A percentile compares a stretch with the other conserved stretches of the same genome.
Conservation (phyloP, 1,140 invertebrate species). For the Trypoxylus dichotomus region DNA sequence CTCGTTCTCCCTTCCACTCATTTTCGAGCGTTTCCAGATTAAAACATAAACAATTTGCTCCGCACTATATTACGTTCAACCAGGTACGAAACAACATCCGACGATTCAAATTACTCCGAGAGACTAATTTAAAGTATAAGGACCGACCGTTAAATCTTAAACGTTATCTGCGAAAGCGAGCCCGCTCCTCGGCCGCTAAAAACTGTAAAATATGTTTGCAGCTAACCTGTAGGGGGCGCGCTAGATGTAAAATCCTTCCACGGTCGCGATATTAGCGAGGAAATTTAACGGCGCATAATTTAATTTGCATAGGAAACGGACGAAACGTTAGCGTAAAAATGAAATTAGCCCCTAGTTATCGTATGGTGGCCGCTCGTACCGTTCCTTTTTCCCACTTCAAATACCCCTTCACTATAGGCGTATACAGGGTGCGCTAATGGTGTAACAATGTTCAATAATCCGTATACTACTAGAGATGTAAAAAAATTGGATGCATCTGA, state of each 20-base stretch:
- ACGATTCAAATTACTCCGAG: background rate
- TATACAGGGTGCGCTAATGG: no score
- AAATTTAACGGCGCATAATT: constrained; percentile 20
- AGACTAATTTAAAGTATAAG: background rate
- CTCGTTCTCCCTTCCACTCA: no score
- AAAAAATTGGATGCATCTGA: no score
- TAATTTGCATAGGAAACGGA: constrained; percentile 22
- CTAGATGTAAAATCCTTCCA: background rate
- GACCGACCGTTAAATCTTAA: background rate
- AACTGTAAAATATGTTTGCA: constrained; percentile 3
- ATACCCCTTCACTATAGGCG: no score
- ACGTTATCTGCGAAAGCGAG: background rate
- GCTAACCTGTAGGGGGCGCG: background rate
- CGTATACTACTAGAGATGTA: no score
- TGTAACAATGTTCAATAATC: no score
- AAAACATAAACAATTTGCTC: no score
- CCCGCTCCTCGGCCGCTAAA: background rate
- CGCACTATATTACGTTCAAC: no score
- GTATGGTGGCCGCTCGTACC: background rate
- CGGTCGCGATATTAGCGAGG: background rate
- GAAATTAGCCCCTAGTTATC: background rate
- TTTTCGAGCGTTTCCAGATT: no score
- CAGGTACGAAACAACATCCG: no score
- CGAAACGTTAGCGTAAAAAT: background rate
- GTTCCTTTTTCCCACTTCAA: no score